Percentiles rank a stretch among this genome's conserved stretches.
phyloP scores from a whole-genome alignment of 2,888 invertebrate genomes.

The Archaeoteleia sp. region DNA sequence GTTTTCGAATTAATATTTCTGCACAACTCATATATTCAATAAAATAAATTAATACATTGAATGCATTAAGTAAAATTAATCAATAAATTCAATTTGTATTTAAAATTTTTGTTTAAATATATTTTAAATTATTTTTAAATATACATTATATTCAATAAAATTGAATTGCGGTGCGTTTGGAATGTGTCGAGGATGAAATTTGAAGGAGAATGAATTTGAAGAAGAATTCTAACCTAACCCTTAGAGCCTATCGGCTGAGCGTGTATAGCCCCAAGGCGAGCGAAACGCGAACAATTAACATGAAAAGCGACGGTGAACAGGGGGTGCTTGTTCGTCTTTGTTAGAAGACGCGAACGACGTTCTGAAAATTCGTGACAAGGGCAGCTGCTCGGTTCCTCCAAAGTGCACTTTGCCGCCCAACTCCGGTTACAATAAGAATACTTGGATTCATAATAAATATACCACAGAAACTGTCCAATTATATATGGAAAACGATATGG shows the following conservation, averaged over 20 bases:
- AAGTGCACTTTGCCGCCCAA: conserved; percentile 53
- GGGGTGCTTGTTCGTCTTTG: conserved; percentile 55
- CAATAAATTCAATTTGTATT: too few relatives aligned
- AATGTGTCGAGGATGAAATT: conserved; percentile 14
- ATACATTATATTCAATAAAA: too few relatives aligned
- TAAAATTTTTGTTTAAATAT: too few relatives aligned
- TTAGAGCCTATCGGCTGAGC: conserved; percentile 25
- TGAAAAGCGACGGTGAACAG: conserved; percentile 33
- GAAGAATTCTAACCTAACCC: conserved; percentile 41
- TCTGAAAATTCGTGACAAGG: conserved; percentile 57
- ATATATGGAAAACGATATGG: conserved; percentile 18
- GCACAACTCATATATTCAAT: too few relatives aligned
- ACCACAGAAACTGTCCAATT: conserved; percentile 12
- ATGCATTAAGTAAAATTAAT: too few relatives aligned
- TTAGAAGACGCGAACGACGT: conserved; percentile 56
- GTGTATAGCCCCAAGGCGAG: conserved; percentile 21
- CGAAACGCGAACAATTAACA: conserved; percentile 43
- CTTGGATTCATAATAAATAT: conserved; percentile 25
- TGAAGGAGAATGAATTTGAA: conserved; percentile 18
- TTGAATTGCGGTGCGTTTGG: too few relatives aligned
- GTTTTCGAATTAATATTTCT: too few relatives aligned
- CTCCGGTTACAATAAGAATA: conserved; percentile 53
- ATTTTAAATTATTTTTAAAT: too few relatives aligned
- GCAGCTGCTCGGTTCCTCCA: conserved; percentile 61
- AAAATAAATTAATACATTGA: too few relatives aligned